A percentile compares a stretch with the other conserved stretches of the same genome.
Evolutionary conservation across 1,140 invertebrate species (phyloP).

Genomic region (Drosophila sp.): DNA sequence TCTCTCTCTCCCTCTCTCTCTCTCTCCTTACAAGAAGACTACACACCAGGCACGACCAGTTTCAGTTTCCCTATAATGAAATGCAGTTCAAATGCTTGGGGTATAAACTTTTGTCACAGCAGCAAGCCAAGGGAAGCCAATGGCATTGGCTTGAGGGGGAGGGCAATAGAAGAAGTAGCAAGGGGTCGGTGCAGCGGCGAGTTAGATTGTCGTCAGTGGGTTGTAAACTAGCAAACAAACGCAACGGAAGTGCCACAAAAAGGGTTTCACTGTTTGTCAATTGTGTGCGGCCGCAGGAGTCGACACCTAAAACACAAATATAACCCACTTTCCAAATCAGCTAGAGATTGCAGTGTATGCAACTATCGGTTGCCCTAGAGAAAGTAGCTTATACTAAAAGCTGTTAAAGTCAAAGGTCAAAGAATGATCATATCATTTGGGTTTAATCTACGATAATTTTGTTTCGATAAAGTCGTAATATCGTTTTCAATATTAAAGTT

Average conservation of each 20-base stretch:
- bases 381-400: no score
- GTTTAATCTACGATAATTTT: no score
- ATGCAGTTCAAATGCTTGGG: conserved; percentile 80
- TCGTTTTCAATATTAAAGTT: no score
- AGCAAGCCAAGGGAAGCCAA: conserved; percentile 13
- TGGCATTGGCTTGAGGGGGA: conserved; percentile 1
- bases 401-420: no score
- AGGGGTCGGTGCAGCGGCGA: not conserved
- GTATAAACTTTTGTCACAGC: conserved; percentile 75
- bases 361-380: not conserved
- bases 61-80: conserved; percentile 59
- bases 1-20: not conserved
- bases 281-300: conserved; percentile 67
- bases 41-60: conserved; percentile 23
- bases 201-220: conserved; percentile 26
- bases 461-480: no score
- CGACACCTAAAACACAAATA: conserved; percentile 62
- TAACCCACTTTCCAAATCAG: conserved; percentile 24
- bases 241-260: conserved; percentile 79
- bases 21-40: conserved; percentile 22
- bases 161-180: conserved; percentile 9
- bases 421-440: no score
- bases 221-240: conserved; percentile 78
- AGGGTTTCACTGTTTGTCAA: conserved; percentile 80
- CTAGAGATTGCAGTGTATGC: not conserved